Conservation (phyloP, 2,797 vertebrate genomes). For the Phalloptychus januarius region DNA sequence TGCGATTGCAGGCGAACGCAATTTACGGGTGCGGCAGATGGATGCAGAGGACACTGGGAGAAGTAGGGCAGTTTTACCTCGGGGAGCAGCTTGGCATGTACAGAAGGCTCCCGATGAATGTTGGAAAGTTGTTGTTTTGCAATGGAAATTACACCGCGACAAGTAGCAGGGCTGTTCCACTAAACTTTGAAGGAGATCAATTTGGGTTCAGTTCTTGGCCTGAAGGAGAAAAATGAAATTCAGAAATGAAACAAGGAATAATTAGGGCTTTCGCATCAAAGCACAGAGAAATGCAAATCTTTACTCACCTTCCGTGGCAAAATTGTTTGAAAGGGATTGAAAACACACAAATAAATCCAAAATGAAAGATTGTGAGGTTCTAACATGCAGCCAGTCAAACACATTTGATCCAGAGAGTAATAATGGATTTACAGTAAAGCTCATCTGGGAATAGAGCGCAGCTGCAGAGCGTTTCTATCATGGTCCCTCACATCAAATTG, state of each 20-base stretch:
- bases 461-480: conserved; percentile 28
- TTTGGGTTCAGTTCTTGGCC: conserved; percentile 19
- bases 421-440: conserved; percentile 28
- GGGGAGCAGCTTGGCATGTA: conserved; percentile 60
- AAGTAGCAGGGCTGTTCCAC: conserved; percentile 29
- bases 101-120: conserved; percentile 53
- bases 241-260: conserved; percentile 42
- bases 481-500: conserved; percentile 45
- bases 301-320: conserved; percentile 15
- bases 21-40: conserved; percentile 67
- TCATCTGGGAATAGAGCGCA: conserved; percentile 17
- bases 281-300: conserved; percentile 25
- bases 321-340: conserved; percentile 1
- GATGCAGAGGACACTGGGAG: conserved; percentile 67
- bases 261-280: conserved; percentile 38
- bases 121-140: conserved; percentile 61
- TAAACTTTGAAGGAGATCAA: conserved; percentile 31
- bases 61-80: conserved; percentile 75
- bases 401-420: conserved; percentile 33
- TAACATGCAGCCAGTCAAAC: conserved; percentile 20
- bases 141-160: conserved; percentile 44
- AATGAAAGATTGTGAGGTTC: conserved; percentile 23
- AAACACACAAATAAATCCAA: conserved; percentile 20
- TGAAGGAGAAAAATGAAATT: conserved; percentile 23
- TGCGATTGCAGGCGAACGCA: conserved; percentile 63